Conservation (phyloP, 2,888 invertebrate genomes). For the Sinodicranocentrus sp. region DNA sequence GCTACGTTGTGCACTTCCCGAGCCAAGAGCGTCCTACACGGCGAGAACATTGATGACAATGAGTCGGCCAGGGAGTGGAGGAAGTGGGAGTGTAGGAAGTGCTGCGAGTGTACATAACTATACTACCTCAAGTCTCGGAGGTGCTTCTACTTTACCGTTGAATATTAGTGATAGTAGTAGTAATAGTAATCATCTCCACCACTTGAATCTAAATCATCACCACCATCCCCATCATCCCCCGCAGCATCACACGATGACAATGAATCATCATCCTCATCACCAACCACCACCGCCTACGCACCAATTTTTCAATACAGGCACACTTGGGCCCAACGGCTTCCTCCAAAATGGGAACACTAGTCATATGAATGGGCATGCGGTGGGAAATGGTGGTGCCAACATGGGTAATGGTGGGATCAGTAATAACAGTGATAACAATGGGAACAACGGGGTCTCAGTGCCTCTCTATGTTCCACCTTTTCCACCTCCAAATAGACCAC, state of each 20-base stretch:
- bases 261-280: constrained; percentile 44
- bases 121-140: constrained; percentile 58
- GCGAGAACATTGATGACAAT: constrained; percentile 52
- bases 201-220: constrained; percentile 51
- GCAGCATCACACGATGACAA: constrained; percentile 44
- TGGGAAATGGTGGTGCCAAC: constrained; percentile 11
- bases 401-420: constrained; percentile 16
- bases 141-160: constrained; percentile 60
- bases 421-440: constrained; percentile 45
- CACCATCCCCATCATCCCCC: constrained; percentile 10
- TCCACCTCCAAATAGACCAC: constrained; percentile 75
- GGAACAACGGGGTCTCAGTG: constrained; percentile 59
- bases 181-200: constrained; percentile 54
- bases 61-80: constrained; percentile 59
- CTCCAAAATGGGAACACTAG: constrained; percentile 50
- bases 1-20: constrained; percentile 93
- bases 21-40: constrained; percentile 80
- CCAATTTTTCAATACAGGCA: constrained; percentile 46
- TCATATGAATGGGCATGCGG: constrained; percentile 34
- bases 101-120: constrained; percentile 67
- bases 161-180: constrained; percentile 59
- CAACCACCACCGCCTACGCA: constrained; percentile 22
- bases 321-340: constrained; percentile 47
- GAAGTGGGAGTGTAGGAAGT: constrained; percentile 65
- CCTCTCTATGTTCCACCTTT: constrained; percentile 75